Evolutionary conservation across 2,888 invertebrate genomes (phyloP), one percentile per base, ranked within the genome.

Genomic region (Frankliniella intonsa): DNA sequence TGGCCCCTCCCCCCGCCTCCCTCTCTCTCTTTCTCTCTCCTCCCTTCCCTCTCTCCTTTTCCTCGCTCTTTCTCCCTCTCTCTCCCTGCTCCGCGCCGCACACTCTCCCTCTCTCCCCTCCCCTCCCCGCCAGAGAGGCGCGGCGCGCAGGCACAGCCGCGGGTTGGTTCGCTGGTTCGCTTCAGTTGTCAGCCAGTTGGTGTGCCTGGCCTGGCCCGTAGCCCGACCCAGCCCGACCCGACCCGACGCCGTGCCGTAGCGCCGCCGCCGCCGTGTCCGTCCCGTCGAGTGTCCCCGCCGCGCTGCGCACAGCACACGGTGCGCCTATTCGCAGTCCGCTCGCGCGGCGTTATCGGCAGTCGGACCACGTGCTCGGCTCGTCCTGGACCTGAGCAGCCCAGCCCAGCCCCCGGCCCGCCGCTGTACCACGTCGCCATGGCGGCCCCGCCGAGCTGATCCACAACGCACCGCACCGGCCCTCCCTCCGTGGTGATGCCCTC

Each of bases 101-200:
- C 17, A 17, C 55, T 17, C 14, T 55, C 55, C 55, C 55, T 8
- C 55, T 17, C 55, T 17, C 55, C 55, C 9, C 55, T 14, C 51
- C 51, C 51, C 51, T 51, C 51, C 51, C 51, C 51, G 51, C 51
- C 51, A n/a, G n/a, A 5, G 38, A 38, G 38, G 38, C 38, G 38
- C 38, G 38, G 38, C 38, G 38, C 38, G 55, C 55, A 55, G 55
- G 17, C 55, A 55, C 5, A 14, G 55, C 55, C 55, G 17, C 55
- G 12, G 55, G 55, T 55, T 12, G 55, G 17, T 12, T 55, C 55
- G 55, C 55, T 55, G n/a, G 69, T 76, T 76, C 25, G 25, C 25
- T 25, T 76, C 69, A 76, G 69, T 76, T 76, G 69, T 76, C 69
- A 76, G 69, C 69, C 38, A 12, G 69, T 12, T 25, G 22, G 69